A percentile compares a stretch with the other conserved stretches of the same genome.
Conservation (phyloP, 2,888 invertebrate species). For the Cynaeus angustus region DNA sequence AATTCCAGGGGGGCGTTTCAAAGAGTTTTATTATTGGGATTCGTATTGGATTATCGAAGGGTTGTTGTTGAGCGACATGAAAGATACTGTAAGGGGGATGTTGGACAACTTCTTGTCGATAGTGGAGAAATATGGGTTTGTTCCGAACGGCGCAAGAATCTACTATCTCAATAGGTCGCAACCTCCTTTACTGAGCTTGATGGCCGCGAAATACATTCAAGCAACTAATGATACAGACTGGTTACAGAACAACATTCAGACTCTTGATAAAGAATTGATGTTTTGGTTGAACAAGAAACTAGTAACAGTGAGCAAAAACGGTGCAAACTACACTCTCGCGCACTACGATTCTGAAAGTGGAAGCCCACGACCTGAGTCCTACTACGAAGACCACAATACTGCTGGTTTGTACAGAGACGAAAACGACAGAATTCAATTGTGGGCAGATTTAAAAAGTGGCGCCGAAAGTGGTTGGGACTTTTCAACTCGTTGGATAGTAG, state of each 20-base stretch:
- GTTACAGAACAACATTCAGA: conserved; percentile 74
- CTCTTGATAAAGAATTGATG: conserved; percentile 78
- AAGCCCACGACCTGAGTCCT: conserved; percentile 84
- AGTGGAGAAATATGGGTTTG: conserved; percentile 79
- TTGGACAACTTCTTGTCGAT: conserved; percentile 84
- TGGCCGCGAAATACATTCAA: conserved; percentile 80
- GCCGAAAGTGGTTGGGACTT: conserved; percentile 92
- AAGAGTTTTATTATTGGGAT: conserved; percentile 90
- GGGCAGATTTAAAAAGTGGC: conserved; percentile 71
- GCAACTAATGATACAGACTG: conserved; percentile 80
- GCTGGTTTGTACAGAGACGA: conserved; percentile 70
- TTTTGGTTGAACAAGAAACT: conserved; percentile 79
- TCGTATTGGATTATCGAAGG: conserved; percentile 91
- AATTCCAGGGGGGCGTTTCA: conserved; percentile 82
- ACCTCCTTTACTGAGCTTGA: conserved; percentile 80
- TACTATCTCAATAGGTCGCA: conserved; percentile 85
- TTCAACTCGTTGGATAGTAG: conserved; percentile 85
- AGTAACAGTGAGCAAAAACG: conserved; percentile 73
- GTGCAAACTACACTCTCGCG: conserved; percentile 73
- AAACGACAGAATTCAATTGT: conserved; percentile 72
- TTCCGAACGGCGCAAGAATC: conserved; percentile 89
- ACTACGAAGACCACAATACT: conserved; percentile 77
- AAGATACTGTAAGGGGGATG: conserved; percentile 82
- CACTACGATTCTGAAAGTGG: conserved; percentile 77
- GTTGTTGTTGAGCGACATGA: conserved; percentile 84